phyloP scores from a whole-genome alignment of 2,797 vertebrate species.

The Trichosurus vulpecula region DNA sequence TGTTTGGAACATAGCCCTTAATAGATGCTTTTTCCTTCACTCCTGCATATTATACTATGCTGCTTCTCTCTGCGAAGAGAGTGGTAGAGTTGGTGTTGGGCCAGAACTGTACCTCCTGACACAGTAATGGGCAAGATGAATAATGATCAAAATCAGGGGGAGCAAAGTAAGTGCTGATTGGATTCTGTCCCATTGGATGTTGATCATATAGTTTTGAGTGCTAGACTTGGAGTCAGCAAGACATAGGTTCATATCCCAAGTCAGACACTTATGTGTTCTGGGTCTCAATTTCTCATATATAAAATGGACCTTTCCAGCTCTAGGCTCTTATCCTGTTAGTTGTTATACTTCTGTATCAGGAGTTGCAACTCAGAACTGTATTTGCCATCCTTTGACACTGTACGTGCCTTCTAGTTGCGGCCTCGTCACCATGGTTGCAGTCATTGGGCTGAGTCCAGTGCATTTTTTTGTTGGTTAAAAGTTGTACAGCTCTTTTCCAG shows the following conservation, averaged over 20 bases:
- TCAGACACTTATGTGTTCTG: not conserved
- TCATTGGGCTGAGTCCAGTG: not conserved
- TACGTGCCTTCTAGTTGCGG: not conserved
- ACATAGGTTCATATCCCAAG: not conserved
- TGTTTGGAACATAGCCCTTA: not conserved
- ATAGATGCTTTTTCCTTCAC: not conserved
- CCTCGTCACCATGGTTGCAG: not conserved
- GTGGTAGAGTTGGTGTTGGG: not conserved
- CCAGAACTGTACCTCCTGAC: not conserved
- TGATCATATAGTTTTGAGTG: not conserved
- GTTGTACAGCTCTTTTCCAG: conserved; percentile 9
- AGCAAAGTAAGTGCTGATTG: not conserved
- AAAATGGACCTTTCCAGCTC: not conserved
- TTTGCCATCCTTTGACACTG: not conserved
- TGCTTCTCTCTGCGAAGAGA: not conserved
- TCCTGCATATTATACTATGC: not conserved
- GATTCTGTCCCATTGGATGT: not conserved
- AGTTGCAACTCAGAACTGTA: not conserved
- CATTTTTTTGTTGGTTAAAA: not conserved
- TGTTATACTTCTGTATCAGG: not conserved
- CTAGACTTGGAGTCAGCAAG: not conserved
- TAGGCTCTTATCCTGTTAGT: not conserved
- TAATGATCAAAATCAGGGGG: not conserved
- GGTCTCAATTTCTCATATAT: not conserved
- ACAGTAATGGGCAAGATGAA: not conserved